A percentile compares a stretch with the other conserved stretches of the same genome.
Conservation (phyloP, 2,888 invertebrate genomes). For the Merodon equestris region DNA sequence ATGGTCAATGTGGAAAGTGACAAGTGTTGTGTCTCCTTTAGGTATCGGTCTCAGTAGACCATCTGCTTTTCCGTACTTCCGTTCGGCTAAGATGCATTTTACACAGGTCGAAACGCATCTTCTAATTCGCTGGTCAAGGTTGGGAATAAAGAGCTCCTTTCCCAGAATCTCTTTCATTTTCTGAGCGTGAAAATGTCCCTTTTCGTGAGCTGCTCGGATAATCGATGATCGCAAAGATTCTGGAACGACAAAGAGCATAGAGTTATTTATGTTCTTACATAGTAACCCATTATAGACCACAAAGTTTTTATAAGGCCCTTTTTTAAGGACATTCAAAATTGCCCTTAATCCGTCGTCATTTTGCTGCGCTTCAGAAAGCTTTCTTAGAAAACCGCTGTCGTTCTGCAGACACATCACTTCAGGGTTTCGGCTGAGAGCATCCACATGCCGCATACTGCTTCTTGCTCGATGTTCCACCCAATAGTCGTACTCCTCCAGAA, state of each 20-base stretch:
- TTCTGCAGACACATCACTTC: too few species aligned
- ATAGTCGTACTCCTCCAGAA: too few species aligned
- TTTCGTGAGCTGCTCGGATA: conserved; percentile 53
- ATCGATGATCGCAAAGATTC: too few species aligned
- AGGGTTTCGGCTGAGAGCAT: conserved; percentile 69
- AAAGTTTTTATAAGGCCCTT: neutral
- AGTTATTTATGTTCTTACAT: too few species aligned
- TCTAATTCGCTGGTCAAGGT: conserved; percentile 23
- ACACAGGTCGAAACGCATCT: conserved; percentile 47
- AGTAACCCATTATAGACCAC: too few species aligned
- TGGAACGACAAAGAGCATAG: too few species aligned
- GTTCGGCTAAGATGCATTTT: conserved; percentile 50
- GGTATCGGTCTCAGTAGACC: conserved; percentile 72
- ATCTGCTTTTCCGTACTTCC: too few species aligned
- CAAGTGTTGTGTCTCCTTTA: conserved; percentile 72
- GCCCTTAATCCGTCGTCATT: neutral
- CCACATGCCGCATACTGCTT: conserved; percentile 64
- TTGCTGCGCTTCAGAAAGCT: neutral
- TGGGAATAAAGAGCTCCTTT: conserved; percentile 36
- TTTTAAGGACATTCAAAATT: neutral
- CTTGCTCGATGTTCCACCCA: conserved; percentile 69
- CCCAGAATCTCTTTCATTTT: too few species aligned
- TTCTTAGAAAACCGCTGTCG: conserved; percentile 12
- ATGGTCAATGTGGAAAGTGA: conserved; percentile 74
- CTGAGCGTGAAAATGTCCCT: conserved; percentile 67